Base-by-base conservation (phyloP, 2,113 vertebrate species). In the Micromys minutus region DNA sequence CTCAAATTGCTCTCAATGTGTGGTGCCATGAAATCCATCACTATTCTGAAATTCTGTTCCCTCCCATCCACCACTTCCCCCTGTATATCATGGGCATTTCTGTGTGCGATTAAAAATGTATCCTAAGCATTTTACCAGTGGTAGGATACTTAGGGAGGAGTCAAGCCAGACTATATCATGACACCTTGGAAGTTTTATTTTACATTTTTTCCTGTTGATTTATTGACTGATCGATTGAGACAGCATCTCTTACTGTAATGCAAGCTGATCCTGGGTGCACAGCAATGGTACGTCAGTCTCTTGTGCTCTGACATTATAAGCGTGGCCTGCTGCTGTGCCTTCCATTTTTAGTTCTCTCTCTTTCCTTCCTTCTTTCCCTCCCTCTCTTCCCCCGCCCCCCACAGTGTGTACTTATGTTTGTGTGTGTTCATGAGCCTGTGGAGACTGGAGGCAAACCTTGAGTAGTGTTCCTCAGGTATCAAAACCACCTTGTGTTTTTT, bases 91-190 rank as follows among this genome's bases (percentile, higher is more conserved):
- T 15, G 57, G 34, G 8, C 21, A 67, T 69, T 80, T 39, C 21
- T 13, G 8, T 2, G n/a, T 69, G 36, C 59, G 50, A 71, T 72
- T 76, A n/a, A 11, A 74, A n/a, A 81, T 89, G 75, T 80, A 9
- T 75, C 15, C 26, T 61, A 92, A 76, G 90, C 19, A 71, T 50
- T 93, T 95, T 36, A 75, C 76, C 71, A 84, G 75, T 52, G 65
- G 10, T 42, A 19, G 72, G 72, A 88, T 45, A n/a, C 52, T 31
- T 50, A 87, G 45, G 19, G 39, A 42, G 47, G 4, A 34, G 76
- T 6, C 26, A 75, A 50, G 74, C 42, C 5, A n/a, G 42, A 52
- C 7, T 15, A 21, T 24, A 75, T 72, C 9, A 39, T 31, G 55
- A 55, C 16, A 74, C 29, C 39, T 39, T 45, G 57, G 87, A 67